Conservation (phyloP, 2,888 invertebrate species). For the Trissolcus brochymenae region DNA sequence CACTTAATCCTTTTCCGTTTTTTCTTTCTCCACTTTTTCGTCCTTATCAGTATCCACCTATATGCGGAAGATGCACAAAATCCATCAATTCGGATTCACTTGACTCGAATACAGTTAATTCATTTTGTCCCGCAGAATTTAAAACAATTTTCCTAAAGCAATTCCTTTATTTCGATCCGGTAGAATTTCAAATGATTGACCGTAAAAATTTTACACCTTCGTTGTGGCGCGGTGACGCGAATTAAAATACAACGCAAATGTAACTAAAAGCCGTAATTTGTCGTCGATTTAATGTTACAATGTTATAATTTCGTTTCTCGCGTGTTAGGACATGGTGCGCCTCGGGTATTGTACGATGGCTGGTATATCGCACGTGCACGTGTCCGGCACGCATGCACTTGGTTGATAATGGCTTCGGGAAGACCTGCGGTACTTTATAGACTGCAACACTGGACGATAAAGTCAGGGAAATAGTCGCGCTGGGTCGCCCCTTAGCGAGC, state of each 20-base stretch:
- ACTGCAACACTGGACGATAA: constrained; percentile 51
- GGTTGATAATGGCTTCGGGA: constrained; percentile 51
- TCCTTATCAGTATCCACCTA: constrained; percentile 13
- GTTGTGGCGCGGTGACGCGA: no score
- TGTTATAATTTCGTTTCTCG: constrained; percentile 43
- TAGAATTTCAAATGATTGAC: neutral
- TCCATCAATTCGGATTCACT: no score
- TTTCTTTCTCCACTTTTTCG: constrained; percentile 25
- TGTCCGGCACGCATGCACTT: constrained; percentile 57
- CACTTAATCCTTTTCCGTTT: constrained; percentile 32
- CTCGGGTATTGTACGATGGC: constrained; percentile 40
- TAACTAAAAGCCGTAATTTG: constrained; percentile 10
- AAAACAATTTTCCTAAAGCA: neutral
- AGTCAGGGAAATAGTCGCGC: constrained; percentile 49
- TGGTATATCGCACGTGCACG: constrained; percentile 53
- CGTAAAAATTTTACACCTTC: no score
- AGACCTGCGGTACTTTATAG: constrained; percentile 53
- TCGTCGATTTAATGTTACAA: constrained; percentile 31
- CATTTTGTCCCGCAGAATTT: neutral
- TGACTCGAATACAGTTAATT: neutral
- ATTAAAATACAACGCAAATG: no score
- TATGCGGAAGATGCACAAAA: neutral
- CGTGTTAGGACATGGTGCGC: constrained; percentile 34
- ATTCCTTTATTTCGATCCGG: neutral
- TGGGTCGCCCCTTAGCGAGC: constrained; percentile 33